Evolutionary conservation across 92 coral and sea anemone species (phyloP), one percentile per base, ranked within the genome.

Genomic region (Epizoanthus illoricatus): DNA sequence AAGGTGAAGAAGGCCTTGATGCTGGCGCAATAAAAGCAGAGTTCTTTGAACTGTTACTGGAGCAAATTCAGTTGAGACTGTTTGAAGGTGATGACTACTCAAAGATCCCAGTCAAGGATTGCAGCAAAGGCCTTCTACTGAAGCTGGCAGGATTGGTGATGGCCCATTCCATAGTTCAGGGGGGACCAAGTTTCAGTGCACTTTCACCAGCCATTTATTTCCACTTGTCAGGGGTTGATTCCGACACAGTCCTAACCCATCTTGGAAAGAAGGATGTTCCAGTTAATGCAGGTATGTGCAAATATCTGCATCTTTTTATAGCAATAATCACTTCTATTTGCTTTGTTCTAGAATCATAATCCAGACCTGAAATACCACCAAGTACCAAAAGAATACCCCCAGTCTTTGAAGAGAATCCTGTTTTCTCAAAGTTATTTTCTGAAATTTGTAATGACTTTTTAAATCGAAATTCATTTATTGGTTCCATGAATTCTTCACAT

Each of bases 1-100:
- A 87, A 42, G 82, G 76, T 58, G 89, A 90, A 84, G 89, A 90
- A 43, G 93, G 93, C 19, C 81, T 90, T 43, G 93, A 87, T 80
- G 91, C 80, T 10, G 89, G 91, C 66, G 93, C 85, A 0, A 71
- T 90, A 67, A 87, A 80, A 67, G 70, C 80, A 16, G 93, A 84
- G 59, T 87, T 80, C 69, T 89, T 86, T 62, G 65, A 86, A 71
- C 74, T 90, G 86, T 56, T 86, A n/a, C 47, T 87, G 17, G 56
- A 90, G 73, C 75, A 87, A 81, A 73, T 87, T n/a, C 87, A 90
- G 52, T 23, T 58, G 65, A 41, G 91, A 28, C 73, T 87, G 39
- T 90, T 90, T 80, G 87, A 87, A 75, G 91, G 87, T 21, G 57
- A 13, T 12, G 83, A 87, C 20, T 74, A n/a, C 28, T 73, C 76